These are phyloP conservation scores for Aeoliscus strigatus DNA, from an alignment of 2,797 vertebrate genomes.

Conservation along the genomic window DNA sequence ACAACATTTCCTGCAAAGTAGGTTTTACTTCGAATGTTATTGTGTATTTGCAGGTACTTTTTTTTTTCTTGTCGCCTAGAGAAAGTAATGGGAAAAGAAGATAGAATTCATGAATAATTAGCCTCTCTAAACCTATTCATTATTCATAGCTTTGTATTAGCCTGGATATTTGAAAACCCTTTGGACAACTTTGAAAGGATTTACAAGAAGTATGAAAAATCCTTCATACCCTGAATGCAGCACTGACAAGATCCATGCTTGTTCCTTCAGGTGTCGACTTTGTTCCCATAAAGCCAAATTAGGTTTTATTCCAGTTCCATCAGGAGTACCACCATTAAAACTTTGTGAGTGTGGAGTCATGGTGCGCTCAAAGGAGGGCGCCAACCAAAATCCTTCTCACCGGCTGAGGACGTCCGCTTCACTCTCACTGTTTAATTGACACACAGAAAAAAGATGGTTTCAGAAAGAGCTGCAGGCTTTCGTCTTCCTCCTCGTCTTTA, in stretches of 20 bases:
- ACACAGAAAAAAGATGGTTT: not conserved
- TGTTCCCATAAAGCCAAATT: not conserved
- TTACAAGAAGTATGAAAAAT: slow-evolving; percentile 9
- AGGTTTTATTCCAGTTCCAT: slow-evolving; percentile 2
- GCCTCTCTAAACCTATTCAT: slow-evolving; percentile 28
- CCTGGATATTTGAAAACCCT: slow-evolving; percentile 26
- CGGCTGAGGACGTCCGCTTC: slow-evolving; percentile 4
- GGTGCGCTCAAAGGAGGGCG: slow-evolving; percentile 3
- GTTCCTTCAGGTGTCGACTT: not conserved
- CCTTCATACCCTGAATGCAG: slow-evolving; percentile 3
- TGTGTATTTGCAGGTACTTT: slow-evolving; percentile 22
- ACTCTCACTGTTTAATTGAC: slow-evolving; percentile 16
- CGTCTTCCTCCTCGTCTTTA: not conserved
- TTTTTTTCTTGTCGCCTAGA: slow-evolving; percentile 14
- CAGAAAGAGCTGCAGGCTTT: slow-evolving; percentile 3
- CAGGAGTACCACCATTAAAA: slow-evolving; percentile 4
- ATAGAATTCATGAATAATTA: slow-evolving; percentile 50
- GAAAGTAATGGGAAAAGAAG: slow-evolving; percentile 31
- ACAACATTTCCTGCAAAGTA: slow-evolving; percentile 33
- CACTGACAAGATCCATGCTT: slow-evolving; percentile 12
- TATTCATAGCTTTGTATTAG: slow-evolving; percentile 52
- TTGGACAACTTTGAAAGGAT: slow-evolving; percentile 14
- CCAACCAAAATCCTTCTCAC: not conserved
- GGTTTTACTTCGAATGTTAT: slow-evolving; percentile 29
- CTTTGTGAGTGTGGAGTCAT: not conserved